Evolutionary conservation across 1,140 invertebrate genomes (phyloP), one percentile per base, ranked within the genome.

Genomic region (Branchinecta lynchi): DNA sequence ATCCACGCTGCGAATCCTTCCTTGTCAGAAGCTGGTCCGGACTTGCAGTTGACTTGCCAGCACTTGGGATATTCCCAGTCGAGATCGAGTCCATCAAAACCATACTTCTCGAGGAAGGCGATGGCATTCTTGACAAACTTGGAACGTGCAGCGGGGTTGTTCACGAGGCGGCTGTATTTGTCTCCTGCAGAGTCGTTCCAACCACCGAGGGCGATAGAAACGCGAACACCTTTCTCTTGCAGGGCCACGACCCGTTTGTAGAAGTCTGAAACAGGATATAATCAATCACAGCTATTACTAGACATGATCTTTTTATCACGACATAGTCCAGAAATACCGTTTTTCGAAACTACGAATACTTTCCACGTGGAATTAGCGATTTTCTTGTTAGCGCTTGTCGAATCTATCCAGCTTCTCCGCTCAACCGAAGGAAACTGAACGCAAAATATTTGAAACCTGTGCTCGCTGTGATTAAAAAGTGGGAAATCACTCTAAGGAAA

Each of bases 61-160:
- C 91, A 94, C 71, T 88, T 89, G 0, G 91, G 91, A 79, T 93
- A 94, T 76, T 93, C 90, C 90, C 90, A 94, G 76, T 93, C 91
- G 43, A 93, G 78, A 77, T 93, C 91, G 0, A 94, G 79, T 8
- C 90, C 90, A 76, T 92, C 89, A 74, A 93, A 93, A n/a, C 84
- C 84, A 73, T 92, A 86, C 76, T 90, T 88, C 67, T 88, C 82
- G 17, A 93, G 78, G 73, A 93, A 92, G 70, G 86, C 80, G 0
- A 93, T 70, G 0, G 84, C 85, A 73, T 92, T 87, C 0, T 81
- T 79, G 0, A 91, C 84, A 74, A 93, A 94, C 51, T 84, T 84
- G 2, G 78, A 79, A 44, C 90, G 82, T 0, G 87, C 84, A 3
- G 82, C 74, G 2, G 88, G 85, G 76, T 82, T 87, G 73, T 92